Evolutionary conservation across 2,797 vertebrate species (phyloP).

Genomic region (Halcyon chelicuti): DNA sequence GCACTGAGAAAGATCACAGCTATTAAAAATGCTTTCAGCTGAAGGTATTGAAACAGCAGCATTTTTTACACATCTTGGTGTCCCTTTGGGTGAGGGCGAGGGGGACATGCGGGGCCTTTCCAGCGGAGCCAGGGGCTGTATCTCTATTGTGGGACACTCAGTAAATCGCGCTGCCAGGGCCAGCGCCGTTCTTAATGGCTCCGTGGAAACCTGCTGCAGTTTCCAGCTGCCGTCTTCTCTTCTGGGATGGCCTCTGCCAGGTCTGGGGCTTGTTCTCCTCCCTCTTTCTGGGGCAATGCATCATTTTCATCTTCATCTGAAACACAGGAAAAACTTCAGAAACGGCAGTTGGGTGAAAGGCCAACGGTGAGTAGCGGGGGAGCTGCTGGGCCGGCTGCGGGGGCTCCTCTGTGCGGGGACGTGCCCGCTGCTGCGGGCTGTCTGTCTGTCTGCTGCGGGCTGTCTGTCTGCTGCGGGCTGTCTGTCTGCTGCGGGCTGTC

Average conservation of each 20-base stretch:
- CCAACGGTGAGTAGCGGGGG: accelerated
- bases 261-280: not conserved
- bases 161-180: not conserved
- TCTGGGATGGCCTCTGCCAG: not conserved
- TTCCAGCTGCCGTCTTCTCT: not conserved
- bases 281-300: not conserved
- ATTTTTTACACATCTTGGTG: not conserved
- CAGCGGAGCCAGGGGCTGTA: not conserved
- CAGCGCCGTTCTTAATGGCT: not conserved
- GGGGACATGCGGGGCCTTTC: not conserved
- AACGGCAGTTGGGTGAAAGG: not conserved
- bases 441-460: too few species aligned
- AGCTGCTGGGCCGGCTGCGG: not conserved
- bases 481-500: too few species aligned
- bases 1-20: not conserved
- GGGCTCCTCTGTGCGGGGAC: not conserved
- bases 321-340: not conserved
- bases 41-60: not conserved
- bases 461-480: too few species aligned
- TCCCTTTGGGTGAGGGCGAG: not conserved
- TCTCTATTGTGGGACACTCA: not conserved
- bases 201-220: not conserved
- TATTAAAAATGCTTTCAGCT: not conserved
- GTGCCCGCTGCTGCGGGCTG: too few species aligned
- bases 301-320: not conserved